Conservation (phyloP, 2,113 vertebrate genomes). For the Megaptera novaeangliae region DNA sequence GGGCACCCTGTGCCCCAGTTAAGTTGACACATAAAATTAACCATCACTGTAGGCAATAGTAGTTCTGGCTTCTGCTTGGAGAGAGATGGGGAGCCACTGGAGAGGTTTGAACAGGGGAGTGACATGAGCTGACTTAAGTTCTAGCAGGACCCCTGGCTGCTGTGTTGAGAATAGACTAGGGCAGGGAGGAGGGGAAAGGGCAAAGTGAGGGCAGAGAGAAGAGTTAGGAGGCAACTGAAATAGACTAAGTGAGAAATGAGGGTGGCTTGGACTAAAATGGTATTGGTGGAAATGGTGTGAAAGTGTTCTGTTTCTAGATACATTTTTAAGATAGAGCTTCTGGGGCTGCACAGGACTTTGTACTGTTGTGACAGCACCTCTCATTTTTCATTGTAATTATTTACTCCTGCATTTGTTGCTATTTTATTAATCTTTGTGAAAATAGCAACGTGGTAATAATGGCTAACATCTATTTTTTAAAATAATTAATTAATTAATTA, state of each 20-base stretch:
- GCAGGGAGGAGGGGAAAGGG: background rate
- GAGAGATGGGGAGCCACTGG: background rate
- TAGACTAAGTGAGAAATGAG: background rate
- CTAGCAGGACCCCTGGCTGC: background rate
- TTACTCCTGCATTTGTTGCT: background rate
- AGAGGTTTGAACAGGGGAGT: background rate
- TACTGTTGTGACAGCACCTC: background rate
- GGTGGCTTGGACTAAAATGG: background rate
- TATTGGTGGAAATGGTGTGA: background rate
- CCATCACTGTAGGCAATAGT: too few relatives aligned
- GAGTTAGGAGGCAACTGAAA: background rate
- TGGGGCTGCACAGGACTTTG: background rate
- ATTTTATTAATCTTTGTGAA: background rate
- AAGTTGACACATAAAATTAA: background rate
- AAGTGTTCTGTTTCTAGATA: background rate
- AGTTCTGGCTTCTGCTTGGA: background rate
- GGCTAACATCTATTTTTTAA: background rate
- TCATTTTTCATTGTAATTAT: background rate
- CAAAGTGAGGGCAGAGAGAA: background rate
- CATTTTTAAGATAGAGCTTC: background rate
- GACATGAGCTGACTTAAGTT: background rate
- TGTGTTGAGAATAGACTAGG: background rate
- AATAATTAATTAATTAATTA: too few relatives aligned
- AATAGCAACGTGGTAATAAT: background rate
- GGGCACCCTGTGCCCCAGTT: background rate